Evolutionary conservation across 2,113 vertebrate species (phyloP).

Genomic region (Zosterops japonicus): DNA sequence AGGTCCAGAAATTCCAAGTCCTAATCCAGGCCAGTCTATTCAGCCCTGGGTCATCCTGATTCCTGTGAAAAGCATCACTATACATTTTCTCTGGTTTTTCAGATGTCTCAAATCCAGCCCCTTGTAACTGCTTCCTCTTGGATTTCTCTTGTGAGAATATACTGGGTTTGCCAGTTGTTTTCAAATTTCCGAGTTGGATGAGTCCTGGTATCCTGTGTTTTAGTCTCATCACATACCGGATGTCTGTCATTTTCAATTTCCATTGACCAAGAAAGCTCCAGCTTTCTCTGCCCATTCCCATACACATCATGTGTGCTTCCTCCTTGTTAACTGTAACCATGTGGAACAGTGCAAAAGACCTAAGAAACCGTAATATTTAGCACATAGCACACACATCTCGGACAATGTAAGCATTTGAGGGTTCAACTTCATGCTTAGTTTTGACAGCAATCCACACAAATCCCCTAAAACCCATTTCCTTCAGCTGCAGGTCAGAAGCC

Average conservation of each 20-base stretch:
- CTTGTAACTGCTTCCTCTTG: neutral
- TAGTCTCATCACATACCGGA: neutral
- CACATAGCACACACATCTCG: neutral
- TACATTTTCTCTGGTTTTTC: neutral
- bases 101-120: neutral
- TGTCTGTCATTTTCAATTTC: neutral
- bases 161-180: neutral
- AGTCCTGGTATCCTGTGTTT: neutral
- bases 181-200: neutral
- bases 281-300: neutral
- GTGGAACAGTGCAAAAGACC: neutral
- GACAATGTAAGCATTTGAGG: neutral
- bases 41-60: neutral
- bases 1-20: neutral
- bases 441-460: constrained; percentile 14
- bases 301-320: neutral
- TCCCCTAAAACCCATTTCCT: neutral
- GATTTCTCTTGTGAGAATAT: neutral
- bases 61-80: neutral
- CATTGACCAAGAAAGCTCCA: neutral
- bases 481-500: neutral
- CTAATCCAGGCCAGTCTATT: neutral
- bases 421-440: neutral
- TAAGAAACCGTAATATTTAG: neutral
- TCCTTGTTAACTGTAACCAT: neutral